Base-by-base conservation (phyloP, 2,888 invertebrate species). In the Catocala sponsa region DNA sequence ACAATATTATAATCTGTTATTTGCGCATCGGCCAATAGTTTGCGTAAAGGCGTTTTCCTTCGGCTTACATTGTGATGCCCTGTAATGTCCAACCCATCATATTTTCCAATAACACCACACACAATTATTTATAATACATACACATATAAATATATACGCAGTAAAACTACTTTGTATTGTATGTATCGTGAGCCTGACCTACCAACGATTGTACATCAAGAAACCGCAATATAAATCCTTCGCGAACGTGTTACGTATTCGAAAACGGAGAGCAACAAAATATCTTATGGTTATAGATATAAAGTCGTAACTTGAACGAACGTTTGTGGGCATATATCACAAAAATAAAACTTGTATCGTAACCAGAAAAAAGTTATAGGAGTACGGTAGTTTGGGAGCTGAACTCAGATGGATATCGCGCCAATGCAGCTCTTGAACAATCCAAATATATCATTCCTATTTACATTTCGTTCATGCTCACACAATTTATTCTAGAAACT, bases 181-280 rank as follows among this genome's bases (percentile, higher is more conserved):
- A 55, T 50, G 5, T 9, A 61, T 25, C 41, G 47, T 54, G 51
- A 11, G 25, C 32, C 9, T 32, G 43, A 51, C 50, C 44, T 50
- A 49, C 49, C 43, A 72, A 67, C 56, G 65, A 68, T 63, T 72
- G 55, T 69, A 76, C 61, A 70, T 78, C 70, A 76, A 72, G 68
- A 69, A 69, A 76, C 74, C 75, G 64, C 68, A 49, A 55, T 52
- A 72, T 83, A 81, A 79, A 80, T 79, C 74, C 67, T 52, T 32
- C 43, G 47, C 54, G 61, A 73, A 73, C 72, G 68, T 70, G 74
- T 74, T 72, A 63, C 63, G 62, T 55, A 72, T 69, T 62, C 57
- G 25, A 64, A 59, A 70, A 54, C 60, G 35, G 50, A 57, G 59
- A 70, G 47, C 48, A 65, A 70, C 70, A 71, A 73, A 68, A 68